A percentile compares a stretch with the other conserved stretches of the same genome.
phyloP scores from a whole-genome alignment of 1,140 invertebrate species.

The Mercenaria mercenaria region DNA sequence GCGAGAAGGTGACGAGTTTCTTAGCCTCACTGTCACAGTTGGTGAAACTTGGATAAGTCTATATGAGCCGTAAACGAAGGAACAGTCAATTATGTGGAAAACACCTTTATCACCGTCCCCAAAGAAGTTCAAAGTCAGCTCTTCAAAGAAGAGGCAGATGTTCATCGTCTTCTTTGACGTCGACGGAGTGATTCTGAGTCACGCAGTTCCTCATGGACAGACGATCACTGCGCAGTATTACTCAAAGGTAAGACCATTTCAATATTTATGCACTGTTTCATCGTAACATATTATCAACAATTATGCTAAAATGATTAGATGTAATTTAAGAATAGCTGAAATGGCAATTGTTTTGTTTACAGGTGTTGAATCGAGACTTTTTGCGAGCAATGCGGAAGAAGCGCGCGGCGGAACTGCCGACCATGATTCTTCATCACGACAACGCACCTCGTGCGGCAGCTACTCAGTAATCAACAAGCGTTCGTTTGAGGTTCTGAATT shows the following conservation, averaged over 20 bases:
- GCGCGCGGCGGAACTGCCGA: not conserved
- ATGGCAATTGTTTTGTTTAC: not conserved
- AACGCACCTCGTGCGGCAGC: slow-evolving; percentile 10
- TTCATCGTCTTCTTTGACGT: too few relatives aligned
- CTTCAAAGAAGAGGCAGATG: too few relatives aligned
- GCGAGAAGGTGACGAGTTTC: not conserved
- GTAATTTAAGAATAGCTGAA: not conserved
- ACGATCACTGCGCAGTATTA: not conserved
- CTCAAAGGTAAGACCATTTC: too few relatives aligned
- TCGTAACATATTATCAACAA: not conserved
- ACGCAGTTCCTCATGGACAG: not conserved
- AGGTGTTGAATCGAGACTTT: not conserved
- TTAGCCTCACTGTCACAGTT: not conserved
- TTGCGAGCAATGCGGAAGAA: not conserved
- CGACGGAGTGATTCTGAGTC: too few relatives aligned
- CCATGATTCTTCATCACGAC: not conserved
- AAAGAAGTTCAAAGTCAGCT: not conserved
- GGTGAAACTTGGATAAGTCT: slow-evolving; percentile 29
- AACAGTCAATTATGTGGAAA: not conserved
- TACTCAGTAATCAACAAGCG: not conserved
- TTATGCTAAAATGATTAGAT: too few relatives aligned
- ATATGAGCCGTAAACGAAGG: slow-evolving; percentile 2
- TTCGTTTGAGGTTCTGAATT: not conserved
- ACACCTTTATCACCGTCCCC: not conserved
- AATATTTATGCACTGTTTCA: not conserved